These are phyloP conservation scores for Drosophila sp. DNA, from an alignment of 1,140 invertebrate genomes.

Conservation along the genomic window DNA sequence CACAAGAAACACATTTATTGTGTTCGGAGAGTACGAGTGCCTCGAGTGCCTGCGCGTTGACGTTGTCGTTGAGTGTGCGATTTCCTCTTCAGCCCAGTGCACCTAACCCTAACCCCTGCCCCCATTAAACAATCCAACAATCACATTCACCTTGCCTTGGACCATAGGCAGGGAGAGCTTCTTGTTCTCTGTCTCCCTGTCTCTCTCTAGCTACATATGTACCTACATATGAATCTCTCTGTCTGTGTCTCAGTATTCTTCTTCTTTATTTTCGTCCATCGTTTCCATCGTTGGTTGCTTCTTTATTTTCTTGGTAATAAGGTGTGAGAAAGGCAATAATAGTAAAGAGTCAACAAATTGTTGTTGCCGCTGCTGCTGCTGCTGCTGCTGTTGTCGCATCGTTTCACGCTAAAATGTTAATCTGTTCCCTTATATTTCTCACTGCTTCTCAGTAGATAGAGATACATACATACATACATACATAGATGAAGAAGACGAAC, in stretches of 20 bases:
- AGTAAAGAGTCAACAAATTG: slow-evolving; percentile 82
- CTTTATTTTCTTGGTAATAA: slow-evolving; percentile 82
- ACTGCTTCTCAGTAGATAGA: slow-evolving; percentile 21
- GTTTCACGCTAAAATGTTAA: slow-evolving; percentile 77
- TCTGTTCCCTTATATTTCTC: slow-evolving; percentile 60
- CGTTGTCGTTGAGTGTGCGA: slow-evolving; percentile 43
- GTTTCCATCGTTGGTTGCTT: slow-evolving; percentile 63
- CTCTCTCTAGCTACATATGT: slow-evolving; percentile 26
- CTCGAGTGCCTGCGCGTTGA: slow-evolving; percentile 19
- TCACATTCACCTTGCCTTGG: slow-evolving; percentile 21
- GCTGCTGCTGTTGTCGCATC: slow-evolving; percentile 31
- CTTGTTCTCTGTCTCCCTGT: slow-evolving; percentile 27
- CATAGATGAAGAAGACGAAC: no score
- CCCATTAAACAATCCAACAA: slow-evolving; percentile 29
- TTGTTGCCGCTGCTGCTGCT: slow-evolving; percentile 54
- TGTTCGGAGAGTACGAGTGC: slow-evolving; percentile 7
- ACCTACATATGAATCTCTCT: background rate
- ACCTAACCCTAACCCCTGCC: slow-evolving; percentile 16
- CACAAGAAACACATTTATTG: slow-evolving; percentile 5
- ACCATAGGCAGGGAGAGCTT: slow-evolving; percentile 36
- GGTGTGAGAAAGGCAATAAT: slow-evolving; percentile 83
- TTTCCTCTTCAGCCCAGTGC: slow-evolving; percentile 39
- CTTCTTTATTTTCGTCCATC: slow-evolving; percentile 56
- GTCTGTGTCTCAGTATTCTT: slow-evolving; percentile 29
- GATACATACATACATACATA: background rate